Evolutionary conservation across 2,113 vertebrate genomes (phyloP), one percentile per base, ranked within the genome.

Genomic region (Grantiella picta): DNA sequence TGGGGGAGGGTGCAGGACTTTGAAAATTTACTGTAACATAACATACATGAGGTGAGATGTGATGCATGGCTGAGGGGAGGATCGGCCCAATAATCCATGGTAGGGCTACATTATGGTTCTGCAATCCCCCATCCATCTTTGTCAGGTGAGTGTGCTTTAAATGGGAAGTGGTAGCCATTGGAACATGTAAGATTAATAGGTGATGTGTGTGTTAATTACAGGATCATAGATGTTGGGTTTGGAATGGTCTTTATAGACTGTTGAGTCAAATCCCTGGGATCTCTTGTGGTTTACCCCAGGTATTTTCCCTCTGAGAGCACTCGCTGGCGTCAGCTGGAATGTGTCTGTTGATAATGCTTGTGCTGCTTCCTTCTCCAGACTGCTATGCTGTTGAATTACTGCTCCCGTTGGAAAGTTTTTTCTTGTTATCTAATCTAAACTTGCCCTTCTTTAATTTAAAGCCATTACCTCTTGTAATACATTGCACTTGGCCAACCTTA

Each of bases 371-470:
- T 69, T 85, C 76, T 65, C 78, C 78, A 72, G 60, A 23, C 44
- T 52, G 36, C 79, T 79, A 4, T 0, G 0, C 56, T 65, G 52
- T 23, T 89, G 83, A 95, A 91, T 97, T 92, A 89, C 35, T 47
- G 81, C 59, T 93, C 66, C 70, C 79, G 31, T 50, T 85, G 64
- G 38, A 84, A 96, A 95, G 86, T 82, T 96, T 96, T 92, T 86
- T 57, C 79, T 83, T 89, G 72, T 87, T 82, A 92, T 93, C 88
- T 92, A 94, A 94, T 95, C 94, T 87, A 86, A 94, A 80, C 86
- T 79, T 80, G 83, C 70, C 89, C 94, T 94, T 92, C 92, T 94
- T 94, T 94, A 95, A 96, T 93, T 96, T 92, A 95, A 96, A 95
- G 47, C 52, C 78, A 92, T 96, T 96, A 88, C 82, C 68, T 94